Evolutionary conservation across 2,888 invertebrate species (phyloP).

Genomic region (Xestia sexstrigata): DNA sequence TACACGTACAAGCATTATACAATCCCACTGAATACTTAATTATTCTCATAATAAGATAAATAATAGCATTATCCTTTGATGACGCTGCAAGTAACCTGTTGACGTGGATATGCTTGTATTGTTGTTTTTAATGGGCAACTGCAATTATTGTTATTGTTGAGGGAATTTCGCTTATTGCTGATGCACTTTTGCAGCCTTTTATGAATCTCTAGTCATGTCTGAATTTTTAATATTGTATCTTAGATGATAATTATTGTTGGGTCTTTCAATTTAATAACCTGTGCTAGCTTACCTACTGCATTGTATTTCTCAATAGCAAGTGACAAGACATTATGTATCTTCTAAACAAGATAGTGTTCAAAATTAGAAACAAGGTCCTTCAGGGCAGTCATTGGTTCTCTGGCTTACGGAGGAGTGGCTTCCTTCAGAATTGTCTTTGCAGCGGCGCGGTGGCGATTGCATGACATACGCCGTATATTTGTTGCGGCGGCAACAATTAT

Average conservation of each 20-base stretch:
- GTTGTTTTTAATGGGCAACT: constrained; percentile 21
- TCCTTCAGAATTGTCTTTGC: not conserved
- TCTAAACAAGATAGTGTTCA: not conserved
- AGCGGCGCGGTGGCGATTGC: not conserved
- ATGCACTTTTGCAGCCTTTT: not conserved
- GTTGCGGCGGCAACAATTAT: not conserved
- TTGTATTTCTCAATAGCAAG: not conserved
- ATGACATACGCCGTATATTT: not conserved
- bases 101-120: constrained; percentile 7
- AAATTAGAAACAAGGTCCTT: not conserved
- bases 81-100: constrained; percentile 10
- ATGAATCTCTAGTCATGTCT: constrained; percentile 8
- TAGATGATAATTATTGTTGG: not conserved
- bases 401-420: not conserved
- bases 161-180: not conserved
- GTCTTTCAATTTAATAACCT: not conserved
- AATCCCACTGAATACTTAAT: constrained; percentile 36
- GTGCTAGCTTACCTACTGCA: not conserved
- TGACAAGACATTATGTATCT: not conserved
- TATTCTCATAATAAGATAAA: constrained; percentile 26
- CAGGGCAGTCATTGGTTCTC: not conserved
- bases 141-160: constrained; percentile 21
- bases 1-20: constrained; percentile 31
- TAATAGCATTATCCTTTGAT: constrained; percentile 17
- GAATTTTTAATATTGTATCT: not conserved